Evolutionary conservation across 2,888 invertebrate genomes (phyloP), one percentile per base, ranked within the genome.

Genomic region (Crepidodera aurea): DNA sequence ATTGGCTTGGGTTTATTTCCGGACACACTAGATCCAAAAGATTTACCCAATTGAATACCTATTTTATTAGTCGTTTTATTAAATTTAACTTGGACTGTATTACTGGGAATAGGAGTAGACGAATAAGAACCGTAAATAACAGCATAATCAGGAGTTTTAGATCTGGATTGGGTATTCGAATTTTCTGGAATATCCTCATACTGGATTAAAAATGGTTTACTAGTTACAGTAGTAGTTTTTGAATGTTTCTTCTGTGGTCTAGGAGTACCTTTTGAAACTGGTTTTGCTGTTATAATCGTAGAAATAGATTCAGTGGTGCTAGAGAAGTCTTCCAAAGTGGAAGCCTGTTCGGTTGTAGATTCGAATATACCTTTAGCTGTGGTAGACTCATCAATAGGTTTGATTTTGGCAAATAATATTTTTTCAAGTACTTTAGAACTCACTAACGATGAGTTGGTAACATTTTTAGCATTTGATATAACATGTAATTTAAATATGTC

Each of bases 91-190:
- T 69, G 64, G 19, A 72, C 65, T 27, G 64, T 65, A 27, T 65
- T 60, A 7, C 53, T 25, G 1, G 67, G 62, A 10, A 60, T 51
- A 22, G 51, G 55, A 46, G 60, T 29, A 39, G 77, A 48, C 64
- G 64, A 40, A 81, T 70, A 84, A 80, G 40, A 83, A 3, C 76
- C 76, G 58, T 75, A 76, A 32, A 75, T 80, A 78, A 72, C 82
- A 80, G 74, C 84, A 81, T 71, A 73, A 64, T 68, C 77, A 73
- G 67, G 79, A 77, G 60, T 79, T 82, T 60, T 68, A 40, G 59
- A 83, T 80, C 76, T 84, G 34, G 53, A 27, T 53, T 44, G 29
- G n/a, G 27, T 13, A 27, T 19, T 4, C 3, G 8, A 2, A 10
- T 7, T 13, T 15, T 13, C 40, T 8, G 16, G 40, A 8, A 8